Base-by-base conservation (phyloP, 1,140 invertebrate species). In the Heliconius hewitsoni region DNA sequence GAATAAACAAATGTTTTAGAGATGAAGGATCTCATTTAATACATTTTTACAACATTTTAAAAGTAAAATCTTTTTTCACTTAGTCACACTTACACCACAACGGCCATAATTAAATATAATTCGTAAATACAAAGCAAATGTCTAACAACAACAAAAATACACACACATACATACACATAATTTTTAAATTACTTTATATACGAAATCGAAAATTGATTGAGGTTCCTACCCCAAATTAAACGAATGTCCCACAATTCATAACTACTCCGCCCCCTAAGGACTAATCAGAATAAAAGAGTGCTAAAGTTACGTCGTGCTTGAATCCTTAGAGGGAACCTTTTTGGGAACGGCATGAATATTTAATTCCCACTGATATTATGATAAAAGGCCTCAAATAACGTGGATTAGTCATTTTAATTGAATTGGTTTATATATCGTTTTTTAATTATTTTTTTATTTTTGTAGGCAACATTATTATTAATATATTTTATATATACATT, bases 211-310 rank as follows among this genome's bases (percentile, higher is more conserved):
- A 74, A 71, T 74, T 79, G 78, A 79, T 79, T 60, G 57, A 79
- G 50, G 39, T 72, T 23, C 70, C 76, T 30, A 76, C 52, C 79
- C 79, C 30, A 76, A 78, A 78, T 76, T 79, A 75, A 60, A 50
- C 18, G 79, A 57, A 52, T 75, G 78, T 82, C 82, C 81, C 79
- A 80, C 80, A 71, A 76, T 84, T 76, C 74, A 73, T 60, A 79
- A 81, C 72, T 82, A 76, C 81, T 89, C 84, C 88, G 89, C 77
- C 81, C 77, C 83, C 88, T 52, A 73, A 86, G 83, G 87, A 81
- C 83, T 91, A 93, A 91, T 93, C 91, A 90, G 86, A 89, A 88
- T 91, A 91, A 90, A 91, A 91, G 88, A 93, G 89, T 91, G 89
- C 88, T 89, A 90, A 91, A 91, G 84, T 91, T 89, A 70, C 76